Percentiles rank a stretch among this genome's conserved stretches.
Evolutionary conservation across 1,140 invertebrate genomes (phyloP).

Genomic region (Panagrolaimus sp.): DNA sequence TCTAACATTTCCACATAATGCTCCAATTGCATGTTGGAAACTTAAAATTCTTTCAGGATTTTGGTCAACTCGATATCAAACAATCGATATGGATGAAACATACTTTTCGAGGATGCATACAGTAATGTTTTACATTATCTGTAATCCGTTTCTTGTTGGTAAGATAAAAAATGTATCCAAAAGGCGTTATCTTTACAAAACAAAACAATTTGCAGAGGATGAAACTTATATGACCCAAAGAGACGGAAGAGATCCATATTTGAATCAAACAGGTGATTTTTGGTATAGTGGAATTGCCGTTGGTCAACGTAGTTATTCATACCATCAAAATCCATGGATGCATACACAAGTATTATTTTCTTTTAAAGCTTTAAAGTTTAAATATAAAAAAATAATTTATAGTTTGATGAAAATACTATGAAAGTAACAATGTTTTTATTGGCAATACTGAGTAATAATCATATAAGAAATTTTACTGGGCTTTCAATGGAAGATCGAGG

Average conservation of each 20-base stretch:
- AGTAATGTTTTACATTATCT: neutral
- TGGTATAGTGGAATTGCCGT: neutral
- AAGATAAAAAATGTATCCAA: neutral
- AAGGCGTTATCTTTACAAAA: neutral
- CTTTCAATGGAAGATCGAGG: neutral
- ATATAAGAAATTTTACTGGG: neutral
- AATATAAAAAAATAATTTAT: too few relatives aligned
- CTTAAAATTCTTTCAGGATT: too few relatives aligned
- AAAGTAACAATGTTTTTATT: neutral
- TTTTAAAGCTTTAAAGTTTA: too few relatives aligned
- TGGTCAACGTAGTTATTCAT: neutral
- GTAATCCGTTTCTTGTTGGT: neutral
- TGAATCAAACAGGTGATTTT: neutral
- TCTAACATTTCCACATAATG: too few relatives aligned
- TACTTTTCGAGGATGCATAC: neutral
- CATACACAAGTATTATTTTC: too few relatives aligned
- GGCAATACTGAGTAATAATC: neutral
- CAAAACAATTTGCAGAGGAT: neutral
- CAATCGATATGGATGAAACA: too few relatives aligned
- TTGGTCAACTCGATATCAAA: too few relatives aligned
- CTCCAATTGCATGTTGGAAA: too few relatives aligned
- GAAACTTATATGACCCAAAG: neutral
- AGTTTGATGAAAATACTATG: neutral
- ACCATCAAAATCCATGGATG: neutral
- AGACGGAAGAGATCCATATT: neutral